Evolutionary conservation across 2,888 invertebrate genomes (phyloP).

Genomic region (Amblyteles armatorius): DNA sequence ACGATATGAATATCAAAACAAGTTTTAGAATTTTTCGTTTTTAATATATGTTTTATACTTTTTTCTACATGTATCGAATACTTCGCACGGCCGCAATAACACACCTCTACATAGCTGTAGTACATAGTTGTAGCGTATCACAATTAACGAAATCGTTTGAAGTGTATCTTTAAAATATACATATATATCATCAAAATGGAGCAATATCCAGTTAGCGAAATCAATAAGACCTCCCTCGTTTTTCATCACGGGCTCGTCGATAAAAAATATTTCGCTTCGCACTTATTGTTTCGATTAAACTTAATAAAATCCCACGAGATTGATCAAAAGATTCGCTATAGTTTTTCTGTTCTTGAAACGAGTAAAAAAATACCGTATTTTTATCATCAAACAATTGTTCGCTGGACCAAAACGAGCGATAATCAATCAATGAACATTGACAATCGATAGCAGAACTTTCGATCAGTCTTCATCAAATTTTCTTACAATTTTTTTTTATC

Average conservation of each 20-base stretch:
- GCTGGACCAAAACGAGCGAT: neutral
- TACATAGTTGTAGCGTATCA: slow-evolving; percentile 42
- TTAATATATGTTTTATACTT: slow-evolving; percentile 8
- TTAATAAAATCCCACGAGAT: neutral
- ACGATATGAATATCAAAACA: slow-evolving; percentile 26
- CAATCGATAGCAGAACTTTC: neutral
- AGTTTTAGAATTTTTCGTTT: neutral
- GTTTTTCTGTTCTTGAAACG: neutral
- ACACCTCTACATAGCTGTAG: neutral
- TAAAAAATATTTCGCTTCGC: neutral
- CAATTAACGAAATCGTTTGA: slow-evolving; percentile 51
- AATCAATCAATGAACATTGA: neutral
- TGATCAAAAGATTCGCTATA: neutral
- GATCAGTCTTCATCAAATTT: neutral
- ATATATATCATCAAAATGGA: slow-evolving; percentile 6
- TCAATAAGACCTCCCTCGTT: neutral
- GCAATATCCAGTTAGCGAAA: neutral
- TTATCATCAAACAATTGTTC: neutral
- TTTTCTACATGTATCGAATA: slow-evolving; percentile 25
- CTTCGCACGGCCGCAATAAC: slow-evolving; percentile 1
- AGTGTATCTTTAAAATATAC: neutral
- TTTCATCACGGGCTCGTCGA: neutral
- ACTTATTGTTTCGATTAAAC: neutral
- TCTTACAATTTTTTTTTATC: neutral
- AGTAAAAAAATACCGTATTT: neutral